Conservation (phyloP, 2,113 vertebrate species). For the Mungos mungo region DNA sequence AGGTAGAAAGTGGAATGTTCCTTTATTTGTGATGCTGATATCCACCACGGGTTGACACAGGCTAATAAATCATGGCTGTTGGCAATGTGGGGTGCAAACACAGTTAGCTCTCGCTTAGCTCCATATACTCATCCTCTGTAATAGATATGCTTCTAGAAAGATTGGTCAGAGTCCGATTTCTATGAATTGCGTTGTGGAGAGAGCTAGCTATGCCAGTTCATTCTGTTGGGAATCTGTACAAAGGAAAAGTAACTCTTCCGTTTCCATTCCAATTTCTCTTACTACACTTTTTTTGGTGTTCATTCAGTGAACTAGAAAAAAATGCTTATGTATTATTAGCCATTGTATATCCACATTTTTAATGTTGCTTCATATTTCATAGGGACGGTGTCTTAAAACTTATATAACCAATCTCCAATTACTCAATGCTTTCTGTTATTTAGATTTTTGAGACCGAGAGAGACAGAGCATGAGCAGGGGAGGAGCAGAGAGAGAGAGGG, state of each 20-base stretch:
- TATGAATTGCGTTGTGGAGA: not conserved
- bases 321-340: not conserved
- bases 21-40: not conserved
- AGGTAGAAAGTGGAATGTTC: not conserved
- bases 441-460: not conserved
- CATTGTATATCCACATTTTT: not conserved
- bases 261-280: not conserved
- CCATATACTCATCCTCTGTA: not conserved
- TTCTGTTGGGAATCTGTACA: not conserved
- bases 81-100: not conserved
- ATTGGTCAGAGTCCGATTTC: not conserved
- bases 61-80: not conserved
- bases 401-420: not conserved
- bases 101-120: not conserved
- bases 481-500: no score
- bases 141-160: not conserved
- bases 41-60: not conserved
- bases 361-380: not conserved
- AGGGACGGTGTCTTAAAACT: not conserved
- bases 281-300: not conserved
- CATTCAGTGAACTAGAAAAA: not conserved
- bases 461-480: no score
- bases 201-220: not conserved
- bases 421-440: not conserved
- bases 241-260: not conserved